Percentiles rank a stretch among this genome's conserved stretches.
phyloP scores from a whole-genome alignment of 2,797 vertebrate species.

The Fistularia tabacaria region DNA sequence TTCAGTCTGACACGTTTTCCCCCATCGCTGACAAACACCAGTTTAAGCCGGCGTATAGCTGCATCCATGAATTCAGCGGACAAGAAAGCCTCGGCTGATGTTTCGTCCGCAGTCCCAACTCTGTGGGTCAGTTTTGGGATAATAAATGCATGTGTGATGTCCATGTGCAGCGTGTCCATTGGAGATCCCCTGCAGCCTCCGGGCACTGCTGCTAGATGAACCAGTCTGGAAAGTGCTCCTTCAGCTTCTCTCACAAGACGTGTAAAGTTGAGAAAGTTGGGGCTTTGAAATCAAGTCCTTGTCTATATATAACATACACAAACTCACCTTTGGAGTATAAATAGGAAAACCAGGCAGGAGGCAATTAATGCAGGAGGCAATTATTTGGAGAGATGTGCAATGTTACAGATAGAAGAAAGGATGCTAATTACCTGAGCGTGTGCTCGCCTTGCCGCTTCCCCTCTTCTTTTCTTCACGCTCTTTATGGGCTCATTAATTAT shows the following conservation, averaged over 20 bases:
- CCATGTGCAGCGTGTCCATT: too few relatives aligned
- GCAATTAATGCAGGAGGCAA: constrained; percentile 61
- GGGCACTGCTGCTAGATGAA: neutral
- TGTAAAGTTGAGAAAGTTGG: constrained; percentile 13
- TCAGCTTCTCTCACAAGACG: constrained; percentile 6
- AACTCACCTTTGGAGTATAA: constrained; percentile 60
- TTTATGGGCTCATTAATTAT: constrained; percentile 78
- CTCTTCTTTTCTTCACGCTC: constrained; percentile 61
- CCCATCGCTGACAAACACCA: constrained; percentile 62
- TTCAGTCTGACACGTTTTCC: constrained; percentile 59
- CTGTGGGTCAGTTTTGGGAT: too few relatives aligned
- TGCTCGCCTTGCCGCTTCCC: constrained; percentile 62
- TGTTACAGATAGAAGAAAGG: constrained; percentile 64
- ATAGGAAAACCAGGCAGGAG: constrained; percentile 48
- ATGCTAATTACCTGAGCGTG: constrained; percentile 76
- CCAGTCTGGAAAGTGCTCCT: neutral
- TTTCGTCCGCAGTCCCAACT: too few relatives aligned
- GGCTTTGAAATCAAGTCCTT: constrained; percentile 57
- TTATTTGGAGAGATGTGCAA: constrained; percentile 70
- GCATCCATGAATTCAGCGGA: constrained; percentile 28
- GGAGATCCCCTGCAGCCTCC: too few relatives aligned
- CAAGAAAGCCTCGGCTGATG: constrained; percentile 22
- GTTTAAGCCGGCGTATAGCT: constrained; percentile 45
- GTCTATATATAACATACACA: constrained; percentile 64
- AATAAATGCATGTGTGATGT: too few relatives aligned